phyloP scores from a whole-genome alignment of 2,797 vertebrate genomes.

The Enteromius radiatus region DNA sequence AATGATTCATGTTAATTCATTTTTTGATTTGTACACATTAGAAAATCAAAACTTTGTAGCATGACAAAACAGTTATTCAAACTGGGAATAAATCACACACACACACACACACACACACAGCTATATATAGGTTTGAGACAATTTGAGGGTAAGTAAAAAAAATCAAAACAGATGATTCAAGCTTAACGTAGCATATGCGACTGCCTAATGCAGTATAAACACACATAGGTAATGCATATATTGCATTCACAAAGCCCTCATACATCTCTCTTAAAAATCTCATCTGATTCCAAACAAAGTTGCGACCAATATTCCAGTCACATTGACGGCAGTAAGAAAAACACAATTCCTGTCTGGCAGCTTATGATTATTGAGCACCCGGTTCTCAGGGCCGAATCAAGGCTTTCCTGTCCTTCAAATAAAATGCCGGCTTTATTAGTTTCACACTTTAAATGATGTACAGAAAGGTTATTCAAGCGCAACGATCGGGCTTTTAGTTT shows the following conservation, averaged over 20 bases:
- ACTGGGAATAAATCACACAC: not conserved
- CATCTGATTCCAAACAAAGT: slow-evolving; percentile 21
- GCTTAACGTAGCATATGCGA: not conserved
- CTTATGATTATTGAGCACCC: slow-evolving; percentile 33
- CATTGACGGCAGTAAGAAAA: slow-evolving; percentile 1
- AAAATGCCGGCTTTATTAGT: slow-evolving; percentile 70
- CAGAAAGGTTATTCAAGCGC: slow-evolving; percentile 71
- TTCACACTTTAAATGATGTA: slow-evolving; percentile 74
- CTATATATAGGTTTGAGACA: not conserved
- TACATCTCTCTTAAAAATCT: slow-evolving; percentile 39
- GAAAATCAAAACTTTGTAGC: not conserved
- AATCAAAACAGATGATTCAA: not conserved
- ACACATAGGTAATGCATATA: not conserved
- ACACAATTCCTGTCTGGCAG: slow-evolving; percentile 4
- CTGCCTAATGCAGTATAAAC: not conserved
- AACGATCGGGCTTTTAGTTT: slow-evolving; percentile 72
- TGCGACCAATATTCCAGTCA: slow-evolving; percentile 17
- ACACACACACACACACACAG: too few relatives aligned
- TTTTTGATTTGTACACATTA: not conserved
- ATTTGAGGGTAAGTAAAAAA: not conserved
- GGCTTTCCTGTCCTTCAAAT: slow-evolving; percentile 62
- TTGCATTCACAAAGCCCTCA: slow-evolving; percentile 1
- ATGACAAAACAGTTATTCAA: not conserved
- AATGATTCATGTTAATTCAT: not conserved
- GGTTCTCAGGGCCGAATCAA: slow-evolving; percentile 33